Base-by-base conservation (phyloP, 2,888 invertebrate genomes). In the Melanophora roralis region DNA sequence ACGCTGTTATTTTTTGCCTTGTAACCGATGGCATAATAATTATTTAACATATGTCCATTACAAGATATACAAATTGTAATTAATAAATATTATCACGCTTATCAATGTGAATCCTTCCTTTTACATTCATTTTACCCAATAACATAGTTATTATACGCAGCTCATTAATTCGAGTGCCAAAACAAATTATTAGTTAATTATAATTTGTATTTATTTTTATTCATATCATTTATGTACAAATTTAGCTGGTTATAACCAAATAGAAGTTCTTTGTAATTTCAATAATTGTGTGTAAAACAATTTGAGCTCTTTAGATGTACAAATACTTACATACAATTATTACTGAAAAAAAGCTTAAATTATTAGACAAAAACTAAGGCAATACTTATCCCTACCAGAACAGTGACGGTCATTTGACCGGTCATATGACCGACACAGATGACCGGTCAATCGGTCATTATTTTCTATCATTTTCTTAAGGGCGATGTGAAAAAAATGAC, bases 1-100 rank as follows among this genome's bases (percentile, higher is more conserved):
- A n/a, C n/a, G n/a, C n/a, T n/a, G n/a, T n/a, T n/a, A n/a, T n/a
- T n/a, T n/a, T n/a, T 23, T 32, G 27, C 32, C n/a, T 23, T n/a
- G 32, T n/a, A 36, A 14, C 21, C n/a, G 19, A 65, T 62, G 47
- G 14, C 55, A 55, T 62, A 67, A 71, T 71, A 79, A 64, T 53
- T 62, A 34, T 23, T 57, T 27, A 75, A 64, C 79, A 76, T 76
- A 76, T 75, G 72, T 40, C n/a, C 27, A 14, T 62, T 51, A 38
- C 32, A 69, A 69, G 62, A 55, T 67, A 51, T 74, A 74, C 59
- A 76, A 76, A 47, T 69, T 75, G n/a, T n/a, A n/a, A 45, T 32
- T 43, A 16, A 16, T 45, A 64, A 38, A 38, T 57, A 27, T 27
- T 60, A 45, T 68, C 14, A 60, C 14, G 47, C 40, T 47, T 76